A percentile compares a stretch with the other conserved stretches of the same genome.
Evolutionary conservation across 2,888 invertebrate species (phyloP).

Genomic region (Tetragnatha montana): DNA sequence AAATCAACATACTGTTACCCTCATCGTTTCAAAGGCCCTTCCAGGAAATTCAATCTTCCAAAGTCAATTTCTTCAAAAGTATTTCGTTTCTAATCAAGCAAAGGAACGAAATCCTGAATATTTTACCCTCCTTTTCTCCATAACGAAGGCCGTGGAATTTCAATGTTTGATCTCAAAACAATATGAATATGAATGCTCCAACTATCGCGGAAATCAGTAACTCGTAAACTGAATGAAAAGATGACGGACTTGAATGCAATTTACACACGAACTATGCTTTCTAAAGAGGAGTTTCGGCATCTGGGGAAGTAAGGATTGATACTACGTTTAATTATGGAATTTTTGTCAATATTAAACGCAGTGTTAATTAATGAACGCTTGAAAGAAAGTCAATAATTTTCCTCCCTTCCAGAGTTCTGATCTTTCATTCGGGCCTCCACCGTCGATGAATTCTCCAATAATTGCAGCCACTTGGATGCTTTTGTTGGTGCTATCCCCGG

Average conservation of each 20-base stretch:
- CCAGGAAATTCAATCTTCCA: background rate
- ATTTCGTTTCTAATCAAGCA: background rate
- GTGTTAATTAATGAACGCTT: conserved; percentile 54
- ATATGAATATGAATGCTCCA: background rate
- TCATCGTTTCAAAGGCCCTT: background rate
- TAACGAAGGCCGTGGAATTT: background rate
- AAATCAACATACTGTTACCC: background rate
- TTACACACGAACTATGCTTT: conserved; percentile 1
- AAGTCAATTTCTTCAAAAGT: background rate
- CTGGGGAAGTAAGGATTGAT: conserved; percentile 28
- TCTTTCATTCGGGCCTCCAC: conserved; percentile 32
- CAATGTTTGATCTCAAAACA: background rate
- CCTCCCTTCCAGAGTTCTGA: conserved; percentile 23
- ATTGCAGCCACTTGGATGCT: conserved; percentile 48
- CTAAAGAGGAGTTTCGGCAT: conserved; percentile 16
- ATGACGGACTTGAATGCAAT: conserved; percentile 20
- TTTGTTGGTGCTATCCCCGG: background rate
- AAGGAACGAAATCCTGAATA: background rate
- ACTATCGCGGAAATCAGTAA: background rate
- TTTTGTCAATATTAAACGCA: conserved; percentile 62
- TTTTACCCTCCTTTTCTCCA: background rate
- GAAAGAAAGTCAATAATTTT: conserved; percentile 57
- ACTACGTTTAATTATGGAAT: conserved; percentile 48
- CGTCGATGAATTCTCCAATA: conserved; percentile 56
- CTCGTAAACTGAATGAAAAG: conserved; percentile 21